phyloP scores from a whole-genome alignment of 2,888 invertebrate species.

The Drosophila borealis region DNA sequence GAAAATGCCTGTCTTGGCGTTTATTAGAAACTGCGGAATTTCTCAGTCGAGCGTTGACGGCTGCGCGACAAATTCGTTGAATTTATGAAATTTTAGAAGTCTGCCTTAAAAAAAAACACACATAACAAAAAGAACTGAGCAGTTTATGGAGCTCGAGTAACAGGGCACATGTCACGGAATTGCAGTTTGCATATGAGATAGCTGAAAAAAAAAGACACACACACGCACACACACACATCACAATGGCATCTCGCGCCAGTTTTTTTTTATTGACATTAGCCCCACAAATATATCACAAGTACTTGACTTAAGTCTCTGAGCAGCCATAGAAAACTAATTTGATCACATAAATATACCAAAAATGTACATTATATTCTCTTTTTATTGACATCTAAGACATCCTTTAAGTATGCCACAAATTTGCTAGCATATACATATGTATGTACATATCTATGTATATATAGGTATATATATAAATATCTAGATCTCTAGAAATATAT shows the following conservation, averaged over 20 bases:
- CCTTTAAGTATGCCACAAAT: conserved; percentile 32
- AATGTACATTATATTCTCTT: not conserved
- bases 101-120: conserved; percentile 20
- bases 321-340: not conserved
- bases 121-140: conserved; percentile 14
- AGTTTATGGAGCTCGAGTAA: conserved; percentile 53
- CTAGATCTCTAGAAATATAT: too few relatives aligned
- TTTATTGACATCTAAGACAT: not conserved
- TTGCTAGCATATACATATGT: too few relatives aligned
- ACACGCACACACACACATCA: conserved; percentile 7
- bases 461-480: too few relatives aligned
- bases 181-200: conserved; percentile 60
- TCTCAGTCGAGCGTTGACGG: conserved; percentile 52
- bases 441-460: not conserved
- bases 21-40: conserved; percentile 68
- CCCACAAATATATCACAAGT: not conserved
- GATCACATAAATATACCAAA: not conserved
- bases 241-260: conserved; percentile 36
- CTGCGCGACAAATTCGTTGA: conserved; percentile 74
- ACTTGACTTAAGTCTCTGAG: not conserved
- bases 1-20: conserved; percentile 62
- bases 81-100: conserved; percentile 79
- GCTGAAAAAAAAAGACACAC: conserved; percentile 4
- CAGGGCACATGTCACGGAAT: conserved; percentile 75
- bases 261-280: conserved; percentile 45